Base-by-base conservation (phyloP, 53 echinoderm and acorn worm genomes). In the Stichopus horrens region DNA sequence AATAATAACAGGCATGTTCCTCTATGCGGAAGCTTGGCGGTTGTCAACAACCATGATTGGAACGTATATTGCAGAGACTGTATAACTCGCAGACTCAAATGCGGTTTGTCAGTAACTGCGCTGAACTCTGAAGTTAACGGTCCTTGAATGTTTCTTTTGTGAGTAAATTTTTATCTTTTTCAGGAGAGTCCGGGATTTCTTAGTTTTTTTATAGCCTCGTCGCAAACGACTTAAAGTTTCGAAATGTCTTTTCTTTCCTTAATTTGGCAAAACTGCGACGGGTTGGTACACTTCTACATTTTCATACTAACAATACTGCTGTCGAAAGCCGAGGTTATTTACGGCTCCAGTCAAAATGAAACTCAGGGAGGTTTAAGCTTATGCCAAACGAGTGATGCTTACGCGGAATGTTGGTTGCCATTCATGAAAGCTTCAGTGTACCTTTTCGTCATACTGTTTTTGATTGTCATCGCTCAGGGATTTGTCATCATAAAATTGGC, bases 401-500 rank as follows among this genome's bases (percentile, higher is more conserved):
- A 81, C 1, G 0, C 18, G 56, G 21, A 21, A 21, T 81, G 56
- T 58, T 6, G 21, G 6, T 81, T 57, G 10, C 58, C 58, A 21
- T 81, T 56, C 58, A 3, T 81, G 5, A 21, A 10, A 5, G 68
- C 58, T 23, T 11, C 67, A 16, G 66, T 85, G 1, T 71, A 20
- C 19, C 71, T 71, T 71, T 63, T 68, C 37, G 8, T 85, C 14
- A 65, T 85, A 10, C 23, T 85, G 4, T 10, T 66, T 53, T 16
- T 85, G 11, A 52, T 65, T 21, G 65, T 67, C 53, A 22, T 67
- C 67, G 66, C 9, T 11, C 85, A 85, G 58, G 21, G 85, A 23
- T 20, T 6, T 10, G 7, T 85, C 0, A 52, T 85, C 9, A 22
- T 85, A 5, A 5, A 52, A 13, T 11, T 76, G 52, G 16, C 54